Evolutionary conservation across 2,113 vertebrate genomes (phyloP), one percentile per base, ranked within the genome.

Genomic region (Dunckerocampus dactyliophorus): DNA sequence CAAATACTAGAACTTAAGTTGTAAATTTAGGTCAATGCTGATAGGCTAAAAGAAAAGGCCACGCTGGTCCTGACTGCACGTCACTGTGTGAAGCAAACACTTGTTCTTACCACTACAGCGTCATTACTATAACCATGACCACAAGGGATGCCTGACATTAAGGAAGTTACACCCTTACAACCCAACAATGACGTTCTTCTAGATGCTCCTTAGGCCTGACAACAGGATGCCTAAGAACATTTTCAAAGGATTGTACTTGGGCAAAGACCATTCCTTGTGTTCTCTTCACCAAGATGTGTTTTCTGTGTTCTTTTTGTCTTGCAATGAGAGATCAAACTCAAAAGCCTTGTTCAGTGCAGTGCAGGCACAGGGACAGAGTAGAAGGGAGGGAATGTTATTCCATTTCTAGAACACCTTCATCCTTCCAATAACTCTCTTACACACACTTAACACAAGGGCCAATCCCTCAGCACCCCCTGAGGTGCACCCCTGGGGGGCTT

Each of bases 401-500:
- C 69, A 69, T 71, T 68, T 56, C 64, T 51, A 47, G 17, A 66
- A 6, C 34, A 64, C 52, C 60, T 71, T 42, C 43, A 76, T 63
- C 52, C 68, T 65, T 64, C 45, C 75, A 77, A 64, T 15, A 49
- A 70, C 53, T 65, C 59, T 62, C 60, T 43, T 47, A 69, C 20
- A 65, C 57, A 70, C 69, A 60, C 55, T 74, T 69, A 51, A 63
- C 56, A 47, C 68, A 65, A 65, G 62, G 52, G 37, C 62, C 59
- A 63, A 61, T 68, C 66, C 74, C 55, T 45, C 17, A 19, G 28
- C 22, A 19, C 47, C 34, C 65, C 76, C 66, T 43, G 65, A 42
- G 59, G 73, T 54, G 47, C 39, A 63, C 73, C 83, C 77, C 55
- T 67, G 57, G 76, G 80, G 67, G 63, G 64, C 72, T 76, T 88